Conservation (phyloP, 2,797 vertebrate genomes). For the Pipistrellus pipistrellus region DNA sequence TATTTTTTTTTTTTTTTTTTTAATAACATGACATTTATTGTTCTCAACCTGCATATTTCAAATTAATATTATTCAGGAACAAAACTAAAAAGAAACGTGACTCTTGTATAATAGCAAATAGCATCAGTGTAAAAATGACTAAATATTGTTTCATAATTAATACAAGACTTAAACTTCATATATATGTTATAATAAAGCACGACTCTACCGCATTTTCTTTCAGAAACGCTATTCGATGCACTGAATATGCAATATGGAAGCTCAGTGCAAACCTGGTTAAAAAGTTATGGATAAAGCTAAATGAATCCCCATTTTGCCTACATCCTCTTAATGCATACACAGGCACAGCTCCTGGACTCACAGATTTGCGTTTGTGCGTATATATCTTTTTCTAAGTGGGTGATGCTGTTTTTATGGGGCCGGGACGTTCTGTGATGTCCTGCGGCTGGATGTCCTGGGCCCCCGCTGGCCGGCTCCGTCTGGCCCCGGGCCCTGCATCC, state of each 20-base stretch:
- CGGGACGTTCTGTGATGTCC: not conserved
- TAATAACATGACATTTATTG: not conserved
- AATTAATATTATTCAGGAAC: not conserved
- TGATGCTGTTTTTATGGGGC: not conserved
- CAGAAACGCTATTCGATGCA: not conserved
- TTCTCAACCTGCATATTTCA: not conserved
- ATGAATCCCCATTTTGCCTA: not conserved
- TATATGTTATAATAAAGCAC: not conserved
- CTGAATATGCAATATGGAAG: not conserved
- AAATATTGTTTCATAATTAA: not conserved
- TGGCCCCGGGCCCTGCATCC: not conserved
- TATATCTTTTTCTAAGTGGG: not conserved
- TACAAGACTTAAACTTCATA: not conserved
- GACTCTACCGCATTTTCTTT: not conserved
- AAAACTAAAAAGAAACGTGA: not conserved
- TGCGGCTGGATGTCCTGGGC: not conserved
- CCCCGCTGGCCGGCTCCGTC: not conserved
- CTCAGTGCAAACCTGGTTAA: not conserved
- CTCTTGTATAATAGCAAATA: not conserved
- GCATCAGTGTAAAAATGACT: not conserved
- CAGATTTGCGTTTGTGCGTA: not conserved
- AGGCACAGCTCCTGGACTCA: not conserved
- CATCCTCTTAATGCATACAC: not conserved
- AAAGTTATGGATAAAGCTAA: not conserved
- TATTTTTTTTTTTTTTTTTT: not conserved